Percentiles rank a stretch among this genome's conserved stretches.
phyloP scores from a whole-genome alignment of 2,113 vertebrate genomes.

The Monopterus albus region DNA sequence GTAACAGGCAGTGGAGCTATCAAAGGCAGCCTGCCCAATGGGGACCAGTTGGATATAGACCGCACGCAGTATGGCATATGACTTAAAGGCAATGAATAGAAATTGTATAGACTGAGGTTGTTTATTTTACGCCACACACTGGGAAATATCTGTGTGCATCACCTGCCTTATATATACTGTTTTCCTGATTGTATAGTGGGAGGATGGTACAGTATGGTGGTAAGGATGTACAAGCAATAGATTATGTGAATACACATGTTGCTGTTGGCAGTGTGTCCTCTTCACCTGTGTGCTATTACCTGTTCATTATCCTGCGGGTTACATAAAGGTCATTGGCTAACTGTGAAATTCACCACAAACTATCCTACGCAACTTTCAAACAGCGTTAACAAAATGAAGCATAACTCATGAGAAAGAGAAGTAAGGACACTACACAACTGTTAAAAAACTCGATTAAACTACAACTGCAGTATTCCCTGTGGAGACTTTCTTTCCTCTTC shows the following conservation, averaged over 20 bases:
- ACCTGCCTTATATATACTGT: background rate
- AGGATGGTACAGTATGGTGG: too few species aligned
- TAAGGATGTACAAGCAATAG: conserved; percentile 11
- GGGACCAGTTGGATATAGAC: conserved; percentile 18
- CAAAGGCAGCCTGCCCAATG: conserved; percentile 27
- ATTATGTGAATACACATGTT: conserved; percentile 8
- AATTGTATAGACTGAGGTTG: conserved; percentile 1
- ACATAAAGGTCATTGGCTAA: conserved; percentile 37
- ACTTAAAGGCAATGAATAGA: conserved; percentile 35
- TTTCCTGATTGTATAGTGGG: conserved; percentile 9
- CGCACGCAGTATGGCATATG: background rate
- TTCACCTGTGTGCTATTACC: conserved; percentile 10
- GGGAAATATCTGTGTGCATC: conserved; percentile 8
- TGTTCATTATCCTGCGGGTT: background rate
- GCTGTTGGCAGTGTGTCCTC: conserved; percentile 11
- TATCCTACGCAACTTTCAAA: background rate
- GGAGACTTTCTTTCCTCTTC: conserved; percentile 23
- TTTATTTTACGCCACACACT: conserved; percentile 29
- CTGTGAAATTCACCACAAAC: conserved; percentile 8
- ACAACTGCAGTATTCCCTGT: conserved; percentile 22
- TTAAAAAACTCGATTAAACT: conserved; percentile 32
- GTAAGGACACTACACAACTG: background rate
- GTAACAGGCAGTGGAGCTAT: conserved; percentile 15
- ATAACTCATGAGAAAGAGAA: conserved; percentile 11
- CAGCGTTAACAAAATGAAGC: conserved; percentile 39